Base-by-base conservation (phyloP, 1,140 invertebrate genomes). In the Oedothorax gibbosus region DNA sequence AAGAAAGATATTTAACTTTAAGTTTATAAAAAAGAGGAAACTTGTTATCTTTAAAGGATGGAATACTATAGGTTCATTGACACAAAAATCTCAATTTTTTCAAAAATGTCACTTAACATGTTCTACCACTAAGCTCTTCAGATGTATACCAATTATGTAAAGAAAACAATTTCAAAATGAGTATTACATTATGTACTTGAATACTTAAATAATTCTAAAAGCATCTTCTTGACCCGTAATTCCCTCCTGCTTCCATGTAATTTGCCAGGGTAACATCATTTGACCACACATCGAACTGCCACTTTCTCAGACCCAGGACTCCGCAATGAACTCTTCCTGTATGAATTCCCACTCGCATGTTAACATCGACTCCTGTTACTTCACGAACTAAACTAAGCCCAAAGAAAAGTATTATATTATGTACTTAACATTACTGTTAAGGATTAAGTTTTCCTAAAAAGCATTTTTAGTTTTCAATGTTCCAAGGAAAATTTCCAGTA, bases 331-430 rank as follows among this genome's bases (percentile, higher is more conserved):
- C 97, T 10, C 95, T 92, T 0, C 97, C 97, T 0, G 96, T 97
- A 90, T 98, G 96, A 86, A 98, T 98, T 18, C 97, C 97, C 12
- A 98, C 96, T 86, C 97, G 91, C 97, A 98, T 98, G 91, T 98
- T 97, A 62, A 97, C 95, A 89, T 97, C 96, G 54, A 97, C 95
- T 14, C 94, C 94, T 91, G 96, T 97, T 84, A 96, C 95, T 88
- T 96, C 95, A 57, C 95, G 93, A 2, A 97, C 95, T 87, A 96
- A 90, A 11, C 96, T 96, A 85, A 77, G 56, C 62, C 20, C 35
- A 65, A 66, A 76, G 6, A 71, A 72, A 82, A 72, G 35, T 35
- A 35, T 35, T 35, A 35, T 35, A 35, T 35, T 35, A 35, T 1
- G 35, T 35, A 5, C 35, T 35, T 35, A 35, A 35, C 1, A 35